A percentile compares a stretch with the other conserved stretches of the same genome.
Evolutionary conservation across 1,140 invertebrate genomes (phyloP).

Genomic region (Ridgeia piscesae): DNA sequence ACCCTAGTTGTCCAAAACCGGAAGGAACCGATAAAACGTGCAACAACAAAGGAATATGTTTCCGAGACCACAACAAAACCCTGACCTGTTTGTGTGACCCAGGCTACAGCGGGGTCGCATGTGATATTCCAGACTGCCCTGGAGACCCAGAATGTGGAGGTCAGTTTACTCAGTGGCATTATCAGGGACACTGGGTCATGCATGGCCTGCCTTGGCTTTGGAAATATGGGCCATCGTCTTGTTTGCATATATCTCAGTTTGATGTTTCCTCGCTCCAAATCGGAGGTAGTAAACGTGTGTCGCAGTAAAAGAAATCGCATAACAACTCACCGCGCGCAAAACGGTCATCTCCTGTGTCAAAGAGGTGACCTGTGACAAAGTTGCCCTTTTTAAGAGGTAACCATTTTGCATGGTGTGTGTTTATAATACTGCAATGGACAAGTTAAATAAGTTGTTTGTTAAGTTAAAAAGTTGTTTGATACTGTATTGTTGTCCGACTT

Average conservation of each 20-base stretch:
- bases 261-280: too few relatives aligned
- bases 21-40: slow-evolving; percentile 6
- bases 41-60: slow-evolving; percentile 33
- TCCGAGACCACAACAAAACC: slow-evolving; percentile 11
- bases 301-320: too few relatives aligned
- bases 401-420: too few relatives aligned
- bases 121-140: slow-evolving; percentile 10
- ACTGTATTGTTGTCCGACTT: background rate
- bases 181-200: too few relatives aligned
- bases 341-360: too few relatives aligned
- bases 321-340: too few relatives aligned
- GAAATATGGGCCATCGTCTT: background rate
- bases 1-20: slow-evolving; percentile 15
- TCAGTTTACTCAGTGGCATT: background rate
- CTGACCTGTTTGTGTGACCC: slow-evolving; percentile 35
- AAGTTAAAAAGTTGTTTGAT: background rate
- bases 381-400: too few relatives aligned
- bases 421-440: too few relatives aligned
- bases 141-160: slow-evolving; percentile 18
- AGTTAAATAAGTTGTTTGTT: too few relatives aligned
- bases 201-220: too few relatives aligned
- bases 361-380: too few relatives aligned
- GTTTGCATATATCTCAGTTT: background rate
- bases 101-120: slow-evolving; percentile 16
- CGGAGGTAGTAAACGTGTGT: too few relatives aligned